Evolutionary conservation across 2,797 vertebrate species (phyloP), one percentile per base, ranked within the genome.

Genomic region (Pangasius sanitwongsei): DNA sequence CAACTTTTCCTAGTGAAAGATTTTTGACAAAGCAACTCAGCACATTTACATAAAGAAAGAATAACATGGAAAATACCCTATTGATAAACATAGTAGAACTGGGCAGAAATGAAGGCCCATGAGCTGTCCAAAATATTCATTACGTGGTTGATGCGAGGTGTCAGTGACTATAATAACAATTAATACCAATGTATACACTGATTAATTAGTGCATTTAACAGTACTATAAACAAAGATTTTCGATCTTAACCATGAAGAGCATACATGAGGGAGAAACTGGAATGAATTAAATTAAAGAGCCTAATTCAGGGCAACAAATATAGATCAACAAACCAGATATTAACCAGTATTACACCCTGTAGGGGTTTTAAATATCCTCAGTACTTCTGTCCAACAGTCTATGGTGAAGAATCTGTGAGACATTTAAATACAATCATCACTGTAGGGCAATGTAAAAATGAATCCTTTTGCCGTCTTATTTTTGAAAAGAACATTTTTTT

Each of bases 341-440:
- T 65, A 8, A 57, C 69, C 48, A 20, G 77, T 70, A 89, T 81
- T 86, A 86, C 72, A 80, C 88, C 69, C 83, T 72, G 83, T 74
- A 84, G 88, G 89, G 83, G 77, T 90, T 77, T 88, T 48, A 67
- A 48, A 88, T 78, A 59, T 53, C 80, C 65, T 83, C 82, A 85
- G 34, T 67, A 90, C 6, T 12, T 83, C 11, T 89, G 59, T 65
- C 55, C 57, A 75, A 69, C 55, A 31, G 44, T 53, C 25, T 61
- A 48, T 87, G 50, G 28, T 86, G 59, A 88, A 74, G 31, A 59
- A 59, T 70, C 83, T 48, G 20, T 57, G 53, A 55, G n/a, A 41
- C 23, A 25, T 86, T 74, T 57, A 23, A 57, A 70, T 70, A 34
- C 31, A 53, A 9, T 25, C 18, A 23, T 75, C 18, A 59, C 1